Evolutionary conservation across 2,888 invertebrate genomes (phyloP), one percentile per base, ranked within the genome.

Genomic region (Himalopsyche japonica): DNA sequence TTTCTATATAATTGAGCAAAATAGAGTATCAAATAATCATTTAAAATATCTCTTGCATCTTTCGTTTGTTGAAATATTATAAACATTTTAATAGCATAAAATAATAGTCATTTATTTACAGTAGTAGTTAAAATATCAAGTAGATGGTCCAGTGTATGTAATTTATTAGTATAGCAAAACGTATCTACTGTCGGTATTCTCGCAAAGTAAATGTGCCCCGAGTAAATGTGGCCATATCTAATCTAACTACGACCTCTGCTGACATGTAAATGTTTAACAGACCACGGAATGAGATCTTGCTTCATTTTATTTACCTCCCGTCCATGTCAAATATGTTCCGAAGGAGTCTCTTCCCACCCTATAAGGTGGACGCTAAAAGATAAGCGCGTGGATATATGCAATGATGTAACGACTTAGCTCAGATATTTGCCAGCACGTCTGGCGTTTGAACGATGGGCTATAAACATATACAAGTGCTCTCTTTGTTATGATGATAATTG

Each of bases 251-350:
- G 83, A 84, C 76, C 57, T 48, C 82, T 79, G 81, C 83, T 84
- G 86, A 87, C 87, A 87, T 87, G 87, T 87, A 87, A 87, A 87
- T 87, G 87, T 87, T 87, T 86, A 87, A 87, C 87, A 87, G 87
- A 87, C 87, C 87, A 87, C 87, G 86, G 87, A 87, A 87, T 87
- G 87, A 87, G 87, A 87, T 87, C 86, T 86, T 87, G 85, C 86
- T 83, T 87, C 86, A 87, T 87, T 87, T 87, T 87, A 87, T 87
- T 87, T 87, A 87, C 87, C 86, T 86, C 83, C 70, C 80, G 85
- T 78, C 79, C 81, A 76, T 82, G 86, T 85, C 87, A 86, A 87
- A 87, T 83, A 85, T 83, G 48, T 80, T 80, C 37, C 79, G 37
- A 79, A 80, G 82, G 76, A 64, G 80, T n/a, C 82, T 18, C 24